Percentiles rank a stretch among this genome's conserved stretches.
These are phyloP conservation scores for Pollenia amentaria DNA, from an alignment of 2,888 invertebrate genomes.

Conservation along the genomic window DNA sequence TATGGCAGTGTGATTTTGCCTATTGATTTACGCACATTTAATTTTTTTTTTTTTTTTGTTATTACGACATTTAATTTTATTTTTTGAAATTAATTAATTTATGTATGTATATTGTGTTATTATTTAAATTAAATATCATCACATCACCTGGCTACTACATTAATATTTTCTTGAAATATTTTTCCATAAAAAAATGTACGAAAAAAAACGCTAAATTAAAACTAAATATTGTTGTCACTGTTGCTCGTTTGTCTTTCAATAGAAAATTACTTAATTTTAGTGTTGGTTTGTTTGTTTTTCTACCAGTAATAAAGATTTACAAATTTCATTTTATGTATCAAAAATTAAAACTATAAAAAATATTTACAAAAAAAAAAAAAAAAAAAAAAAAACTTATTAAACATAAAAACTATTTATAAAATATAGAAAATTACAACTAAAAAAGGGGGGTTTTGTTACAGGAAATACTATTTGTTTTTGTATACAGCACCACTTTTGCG, in stretches of 20 bases:
- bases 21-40: constrained; percentile 65
- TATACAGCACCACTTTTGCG: constrained; percentile 65
- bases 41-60: not conserved
- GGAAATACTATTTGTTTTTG: constrained; percentile 66
- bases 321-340: constrained; percentile 28
- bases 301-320: constrained; percentile 37
- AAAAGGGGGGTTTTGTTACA: constrained; percentile 37
- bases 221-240: constrained; percentile 64
- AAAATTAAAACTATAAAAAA: constrained; percentile 36
- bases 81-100: constrained; percentile 3
- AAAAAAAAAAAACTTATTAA: not conserved
- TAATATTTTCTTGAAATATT: constrained; percentile 2
- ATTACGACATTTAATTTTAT: constrained; percentile 8
- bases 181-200: not conserved
- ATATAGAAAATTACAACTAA: constrained; percentile 48
- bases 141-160: constrained; percentile 65
- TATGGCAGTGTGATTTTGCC: constrained; percentile 73
- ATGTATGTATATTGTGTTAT: constrained; percentile 1
- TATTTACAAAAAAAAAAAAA: constrained; percentile 48
- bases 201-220: constrained; percentile 46
- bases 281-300: constrained; percentile 19
- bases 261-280: constrained; percentile 22
- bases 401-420: constrained; percentile 19
- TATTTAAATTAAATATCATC: constrained; percentile 62
- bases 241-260: constrained; percentile 69